Percentiles rank a stretch among this genome's conserved stretches.
These are phyloP conservation scores for Dryas iulia DNA, from an alignment of 1,140 invertebrate species.

Conservation along the genomic window DNA sequence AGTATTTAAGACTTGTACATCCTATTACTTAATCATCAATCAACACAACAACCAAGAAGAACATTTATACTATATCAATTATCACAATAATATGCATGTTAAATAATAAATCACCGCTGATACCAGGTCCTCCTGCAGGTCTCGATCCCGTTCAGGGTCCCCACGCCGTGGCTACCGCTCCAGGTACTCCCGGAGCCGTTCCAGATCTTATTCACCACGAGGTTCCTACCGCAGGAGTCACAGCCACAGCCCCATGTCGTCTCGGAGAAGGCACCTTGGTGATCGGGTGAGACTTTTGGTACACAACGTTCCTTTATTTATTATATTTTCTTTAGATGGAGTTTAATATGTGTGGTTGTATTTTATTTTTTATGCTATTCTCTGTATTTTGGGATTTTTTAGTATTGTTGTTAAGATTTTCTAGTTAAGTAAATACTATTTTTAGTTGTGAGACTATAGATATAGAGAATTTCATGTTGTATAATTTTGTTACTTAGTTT, in stretches of 20 bases:
- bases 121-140: constrained; percentile 37
- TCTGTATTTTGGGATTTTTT: background rate
- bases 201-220: constrained; percentile 72
- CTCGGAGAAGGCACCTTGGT: constrained; percentile 68
- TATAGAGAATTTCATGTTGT: too few relatives aligned
- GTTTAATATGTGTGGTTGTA: background rate
- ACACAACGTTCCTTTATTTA: constrained; percentile 25
- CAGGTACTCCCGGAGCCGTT: constrained; percentile 68
- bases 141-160: constrained; percentile 67
- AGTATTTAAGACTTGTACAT: background rate
- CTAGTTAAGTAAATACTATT: too few relatives aligned
- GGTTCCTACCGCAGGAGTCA: constrained; percentile 71
- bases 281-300: constrained; percentile 68
- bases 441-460: too few relatives aligned
- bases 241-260: constrained; percentile 78
- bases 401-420: background rate
- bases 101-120: constrained; percentile 5
- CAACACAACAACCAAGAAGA: background rate
- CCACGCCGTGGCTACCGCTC: constrained; percentile 57
- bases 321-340: constrained; percentile 5
- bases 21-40: background rate
- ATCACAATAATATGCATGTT: background rate
- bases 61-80: background rate
- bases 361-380: background rate
- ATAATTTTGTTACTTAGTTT: too few relatives aligned